These are phyloP conservation scores for Microcaecilia unicolor DNA, from an alignment of 2,797 vertebrate species.

Conservation along the genomic window DNA sequence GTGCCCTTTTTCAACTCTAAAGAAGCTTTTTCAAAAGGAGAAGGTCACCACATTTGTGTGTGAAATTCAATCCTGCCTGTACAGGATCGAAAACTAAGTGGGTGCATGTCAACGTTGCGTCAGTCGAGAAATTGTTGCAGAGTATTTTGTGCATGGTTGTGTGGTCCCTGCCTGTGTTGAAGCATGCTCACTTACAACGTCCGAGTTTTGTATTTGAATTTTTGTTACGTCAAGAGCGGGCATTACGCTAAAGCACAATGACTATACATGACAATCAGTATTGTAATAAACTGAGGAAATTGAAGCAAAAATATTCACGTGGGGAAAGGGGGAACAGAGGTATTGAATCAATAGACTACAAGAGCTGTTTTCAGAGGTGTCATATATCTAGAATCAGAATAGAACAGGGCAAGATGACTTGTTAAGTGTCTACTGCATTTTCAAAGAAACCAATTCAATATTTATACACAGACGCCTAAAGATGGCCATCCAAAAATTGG, in stretches of 20 bases:
- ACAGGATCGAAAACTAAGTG: conserved; percentile 43
- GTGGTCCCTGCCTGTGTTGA: conserved; percentile 54
- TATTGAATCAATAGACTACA: no score
- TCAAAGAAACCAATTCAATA: no score
- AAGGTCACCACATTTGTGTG: conserved; percentile 32
- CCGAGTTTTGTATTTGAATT: conserved; percentile 51
- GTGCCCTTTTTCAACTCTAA: conserved; percentile 30
- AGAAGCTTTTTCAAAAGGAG: conserved; percentile 36
- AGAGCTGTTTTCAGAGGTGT: no score
- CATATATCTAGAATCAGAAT: no score
- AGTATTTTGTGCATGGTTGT: conserved; percentile 68
- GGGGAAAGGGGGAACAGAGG: no score
- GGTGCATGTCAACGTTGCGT: conserved; percentile 62
- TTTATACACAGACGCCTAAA: no score
- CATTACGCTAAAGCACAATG: conserved; percentile 72
- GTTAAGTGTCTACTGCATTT: no score
- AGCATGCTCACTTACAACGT: conserved; percentile 61
- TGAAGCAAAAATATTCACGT: no score
- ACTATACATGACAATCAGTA: conserved; percentile 63
- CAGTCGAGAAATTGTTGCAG: conserved; percentile 31
- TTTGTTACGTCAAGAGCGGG: conserved; percentile 49
- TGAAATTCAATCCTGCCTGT: conserved; percentile 32
- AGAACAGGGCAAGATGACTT: no score
- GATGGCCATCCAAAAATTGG: no score
- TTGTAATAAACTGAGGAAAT: conserved; percentile 28